phyloP scores from a whole-genome alignment of 2,113 vertebrate genomes.

The Vulpes vulpes region DNA sequence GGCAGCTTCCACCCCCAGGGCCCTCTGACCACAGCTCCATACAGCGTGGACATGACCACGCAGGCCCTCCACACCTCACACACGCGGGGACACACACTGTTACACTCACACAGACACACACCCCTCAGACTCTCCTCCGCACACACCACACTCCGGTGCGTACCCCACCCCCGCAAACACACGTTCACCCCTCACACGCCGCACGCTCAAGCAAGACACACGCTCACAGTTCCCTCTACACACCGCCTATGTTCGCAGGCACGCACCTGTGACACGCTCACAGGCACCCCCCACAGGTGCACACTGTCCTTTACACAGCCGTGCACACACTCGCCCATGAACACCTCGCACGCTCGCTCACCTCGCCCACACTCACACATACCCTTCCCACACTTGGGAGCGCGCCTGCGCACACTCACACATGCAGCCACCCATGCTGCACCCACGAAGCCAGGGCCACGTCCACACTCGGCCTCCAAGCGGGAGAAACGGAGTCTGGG shows the following conservation, averaged over 20 bases:
- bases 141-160: too few species aligned
- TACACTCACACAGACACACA: neutral
- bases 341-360: neutral
- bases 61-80: neutral
- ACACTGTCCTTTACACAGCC: neutral
- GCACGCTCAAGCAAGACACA: neutral
- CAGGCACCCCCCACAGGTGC: neutral
- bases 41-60: neutral
- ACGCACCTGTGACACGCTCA: neutral
- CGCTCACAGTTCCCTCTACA: neutral
- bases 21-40: neutral
- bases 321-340: rapidly evolving
- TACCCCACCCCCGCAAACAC: neutral
- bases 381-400: rapidly evolving
- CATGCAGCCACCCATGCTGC: neutral
- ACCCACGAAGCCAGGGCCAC: neutral
- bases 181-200: neutral
- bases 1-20: neutral
- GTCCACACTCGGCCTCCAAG: rapidly evolving
- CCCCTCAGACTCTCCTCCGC: neutral
- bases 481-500: rapidly evolving
- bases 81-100: neutral
- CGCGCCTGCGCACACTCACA: too few species aligned
- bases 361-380: neutral
- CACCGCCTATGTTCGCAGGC: too few species aligned